phyloP scores from a whole-genome alignment of 1,140 invertebrate species.

The Campoletis sonorensis region DNA sequence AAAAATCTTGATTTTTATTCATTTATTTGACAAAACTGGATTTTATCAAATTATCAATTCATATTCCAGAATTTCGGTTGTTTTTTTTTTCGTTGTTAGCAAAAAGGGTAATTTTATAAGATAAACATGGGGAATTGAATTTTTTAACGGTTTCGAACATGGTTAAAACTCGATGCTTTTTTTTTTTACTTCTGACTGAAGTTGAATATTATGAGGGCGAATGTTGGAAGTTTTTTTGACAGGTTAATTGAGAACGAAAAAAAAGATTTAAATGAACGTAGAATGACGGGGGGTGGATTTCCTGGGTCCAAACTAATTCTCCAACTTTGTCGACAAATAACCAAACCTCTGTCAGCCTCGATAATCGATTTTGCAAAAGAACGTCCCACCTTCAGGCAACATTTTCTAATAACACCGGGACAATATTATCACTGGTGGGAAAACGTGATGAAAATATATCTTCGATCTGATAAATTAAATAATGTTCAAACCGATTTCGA shows the following conservation, averaged over 20 bases:
- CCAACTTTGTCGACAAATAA: slow-evolving; percentile 54
- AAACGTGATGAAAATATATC: slow-evolving; percentile 18
- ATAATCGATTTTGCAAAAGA: slow-evolving; percentile 56
- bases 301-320: slow-evolving; percentile 45
- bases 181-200: not conserved
- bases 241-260: not conserved
- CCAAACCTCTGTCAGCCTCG: slow-evolving; percentile 54
- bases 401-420: slow-evolving; percentile 54
- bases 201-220: not conserved
- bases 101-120: no score
- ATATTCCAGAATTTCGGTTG: no score
- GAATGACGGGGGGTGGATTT: slow-evolving; percentile 43
- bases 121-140: no score
- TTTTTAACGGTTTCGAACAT: not conserved
- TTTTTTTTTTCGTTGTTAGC: no score
- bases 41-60: no score
- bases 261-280: not conserved
- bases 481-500: not conserved
- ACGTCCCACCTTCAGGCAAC: slow-evolving; percentile 52
- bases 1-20: no score
- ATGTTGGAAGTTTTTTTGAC: not conserved
- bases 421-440: slow-evolving; percentile 53
- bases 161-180: not conserved
- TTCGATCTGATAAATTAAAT: slow-evolving; percentile 31
- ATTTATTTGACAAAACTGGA: no score